These are phyloP conservation scores for Dryas iulia DNA, from an alignment of 1,140 invertebrate species.

Conservation along the genomic window DNA sequence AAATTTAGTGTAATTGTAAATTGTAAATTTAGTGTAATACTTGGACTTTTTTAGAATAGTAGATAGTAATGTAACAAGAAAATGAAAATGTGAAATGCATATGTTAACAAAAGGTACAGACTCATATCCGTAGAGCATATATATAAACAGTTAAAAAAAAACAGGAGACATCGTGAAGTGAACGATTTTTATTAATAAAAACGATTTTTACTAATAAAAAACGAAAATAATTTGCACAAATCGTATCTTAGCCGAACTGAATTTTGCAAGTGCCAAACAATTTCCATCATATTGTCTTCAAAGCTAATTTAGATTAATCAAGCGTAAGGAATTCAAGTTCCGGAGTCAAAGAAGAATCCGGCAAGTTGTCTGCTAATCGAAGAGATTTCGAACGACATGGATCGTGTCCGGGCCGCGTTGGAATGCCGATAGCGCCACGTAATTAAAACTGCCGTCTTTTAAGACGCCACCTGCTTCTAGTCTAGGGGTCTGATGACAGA, in stretches of 20 bases:
- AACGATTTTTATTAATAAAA: too few species aligned
- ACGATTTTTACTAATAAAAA: neutral
- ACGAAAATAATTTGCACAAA: neutral
- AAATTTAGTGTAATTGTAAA: too few species aligned
- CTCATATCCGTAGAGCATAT: too few species aligned
- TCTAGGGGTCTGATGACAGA: neutral
- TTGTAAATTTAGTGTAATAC: too few species aligned
- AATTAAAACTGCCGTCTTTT: constrained; percentile 45
- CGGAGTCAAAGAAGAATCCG: constrained; percentile 32
- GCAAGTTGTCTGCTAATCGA: constrained; percentile 34
- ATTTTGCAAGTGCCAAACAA: constrained; percentile 3
- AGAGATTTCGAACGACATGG: constrained; percentile 39
- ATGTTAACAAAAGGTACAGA: too few species aligned
- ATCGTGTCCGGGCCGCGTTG: constrained; percentile 28
- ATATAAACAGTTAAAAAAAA: too few species aligned
- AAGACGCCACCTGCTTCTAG: constrained; percentile 34
- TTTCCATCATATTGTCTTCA: constrained; percentile 14
- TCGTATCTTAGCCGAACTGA: neutral
- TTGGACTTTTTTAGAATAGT: too few species aligned
- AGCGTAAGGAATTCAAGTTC: constrained; percentile 23
- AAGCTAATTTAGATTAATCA: constrained; percentile 30
- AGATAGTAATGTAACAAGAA: too few species aligned
- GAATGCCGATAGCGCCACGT: constrained; percentile 42
- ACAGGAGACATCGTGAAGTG: too few species aligned
- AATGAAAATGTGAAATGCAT: too few species aligned